These are phyloP conservation scores for Netelia inedita DNA, from an alignment of 2,888 invertebrate genomes.

Conservation along the genomic window DNA sequence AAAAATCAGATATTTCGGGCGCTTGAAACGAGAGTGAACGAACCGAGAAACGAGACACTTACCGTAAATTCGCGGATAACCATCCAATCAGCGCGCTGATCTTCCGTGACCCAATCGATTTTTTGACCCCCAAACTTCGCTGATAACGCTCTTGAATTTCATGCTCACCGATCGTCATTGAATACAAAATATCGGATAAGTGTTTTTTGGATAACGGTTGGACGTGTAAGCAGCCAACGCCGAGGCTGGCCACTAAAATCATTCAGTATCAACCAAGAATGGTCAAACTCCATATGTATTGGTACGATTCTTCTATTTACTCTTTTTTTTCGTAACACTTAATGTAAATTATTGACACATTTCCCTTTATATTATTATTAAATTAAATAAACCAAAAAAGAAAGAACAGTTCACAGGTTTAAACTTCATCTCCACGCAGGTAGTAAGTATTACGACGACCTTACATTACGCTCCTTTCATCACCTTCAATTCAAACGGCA, in stretches of 20 bases:
- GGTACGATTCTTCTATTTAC: slow-evolving; percentile 62
- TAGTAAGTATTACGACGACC: slow-evolving; percentile 71
- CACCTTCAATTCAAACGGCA: slow-evolving; percentile 65
- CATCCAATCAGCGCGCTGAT: background rate
- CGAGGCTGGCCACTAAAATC: slow-evolving; percentile 73
- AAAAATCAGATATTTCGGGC: slow-evolving; percentile 17
- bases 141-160: slow-evolving; percentile 71
- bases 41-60: slow-evolving; percentile 5
- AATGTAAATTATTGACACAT: background rate
- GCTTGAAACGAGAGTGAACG: slow-evolving; percentile 1
- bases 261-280: slow-evolving; percentile 69
- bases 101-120: background rate
- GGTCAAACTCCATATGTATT: slow-evolving; percentile 74
- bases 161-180: slow-evolving; percentile 75
- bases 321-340: background rate
- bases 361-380: background rate
- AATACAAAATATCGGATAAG: slow-evolving; percentile 79
- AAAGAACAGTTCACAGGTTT: slow-evolving; percentile 70
- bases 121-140: slow-evolving; percentile 34
- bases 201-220: slow-evolving; percentile 75
- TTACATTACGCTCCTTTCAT: slow-evolving; percentile 68
- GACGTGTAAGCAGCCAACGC: slow-evolving; percentile 76
- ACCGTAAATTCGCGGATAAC: slow-evolving; percentile 31
- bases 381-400: background rate
- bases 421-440: slow-evolving; percentile 55